Base-by-base conservation (phyloP, 2,888 invertebrate genomes). In the Bhutanitis thaidina region DNA sequence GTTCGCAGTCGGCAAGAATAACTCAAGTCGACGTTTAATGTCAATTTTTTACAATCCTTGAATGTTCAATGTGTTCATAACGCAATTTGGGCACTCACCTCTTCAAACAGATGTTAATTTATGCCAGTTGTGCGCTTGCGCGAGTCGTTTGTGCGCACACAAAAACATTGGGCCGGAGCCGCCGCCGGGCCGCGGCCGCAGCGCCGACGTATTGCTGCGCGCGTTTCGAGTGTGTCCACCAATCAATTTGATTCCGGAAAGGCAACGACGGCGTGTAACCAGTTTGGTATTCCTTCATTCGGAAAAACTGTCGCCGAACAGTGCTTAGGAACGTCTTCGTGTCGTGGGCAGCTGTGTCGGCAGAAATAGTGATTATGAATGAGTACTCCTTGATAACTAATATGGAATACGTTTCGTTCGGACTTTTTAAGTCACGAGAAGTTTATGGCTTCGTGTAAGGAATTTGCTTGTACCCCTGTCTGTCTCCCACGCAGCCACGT, bases 181-280 rank as follows among this genome's bases (percentile, higher is more conserved):
- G 30, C n/a, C 4, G 4, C 3, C 7, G 34, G 12, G 12, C 12
- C 34, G 1, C 1, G 34, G 34, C 30, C 30, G 1, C 34, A 12
- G 7, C 34, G 34, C 3, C 34, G 10, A 7, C 34, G 34, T 34
- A 34, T 34, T 34, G 34, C 12, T 34, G 10, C 34, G 3, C 34
- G 34, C 30, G 30, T 30, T 30, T 7, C 34, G 12, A 34, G 10
- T 29, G 5, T 8, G 34, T 34, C 7, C 34, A 43, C 34, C 44
- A 36, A 44, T 35, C 44, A 36, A 44, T 44, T 44, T n/a, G 36
- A 35, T 43, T 20, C 27, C 13, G 20, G 25, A 34, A 44, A 44
- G 35, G 44, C 36, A 36, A 44, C 13, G 44, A 13, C 44, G 35
- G 25, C 44, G 35, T 35, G 32, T 20, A 44, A 44, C 44, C 44